phyloP scores from a whole-genome alignment of 2,113 vertebrate species.

The Anguilla japonica region DNA sequence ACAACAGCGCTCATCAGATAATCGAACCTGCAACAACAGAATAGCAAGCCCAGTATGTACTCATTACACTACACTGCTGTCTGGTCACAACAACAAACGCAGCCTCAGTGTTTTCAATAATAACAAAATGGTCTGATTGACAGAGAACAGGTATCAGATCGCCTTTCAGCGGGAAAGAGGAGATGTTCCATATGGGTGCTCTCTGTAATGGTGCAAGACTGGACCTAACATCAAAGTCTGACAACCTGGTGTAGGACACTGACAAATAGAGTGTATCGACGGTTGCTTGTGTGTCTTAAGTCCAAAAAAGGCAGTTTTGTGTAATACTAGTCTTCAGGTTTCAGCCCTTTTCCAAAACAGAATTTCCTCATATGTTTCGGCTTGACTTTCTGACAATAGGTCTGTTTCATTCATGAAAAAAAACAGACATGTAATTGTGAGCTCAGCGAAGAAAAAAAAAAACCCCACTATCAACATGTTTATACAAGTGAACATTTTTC shows the following conservation, averaged over 20 bases:
- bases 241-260: constrained; percentile 34
- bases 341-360: constrained; percentile 22
- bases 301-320: constrained; percentile 48
- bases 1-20: no score
- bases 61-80: background rate
- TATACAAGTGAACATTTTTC: constrained; percentile 25
- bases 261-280: constrained; percentile 35
- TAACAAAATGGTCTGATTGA: constrained; percentile 39
- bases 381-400: constrained; percentile 25
- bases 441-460: constrained; percentile 15
- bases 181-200: constrained; percentile 52
- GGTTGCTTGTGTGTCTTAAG: constrained; percentile 30
- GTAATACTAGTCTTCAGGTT: constrained; percentile 40
- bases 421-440: constrained; percentile 1
- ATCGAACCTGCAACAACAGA: no score
- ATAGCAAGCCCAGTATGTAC: no score
- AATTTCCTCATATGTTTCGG: constrained; percentile 8
- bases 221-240: constrained; percentile 53
- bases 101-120: background rate
- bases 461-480: background rate
- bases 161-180: constrained; percentile 41
- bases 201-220: constrained; percentile 43
- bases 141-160: constrained; percentile 49
- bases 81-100: background rate
- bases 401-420: constrained; percentile 20